Evolutionary conservation across 2,113 vertebrate genomes (phyloP).

Genomic region (Chionomys nivalis): DNA sequence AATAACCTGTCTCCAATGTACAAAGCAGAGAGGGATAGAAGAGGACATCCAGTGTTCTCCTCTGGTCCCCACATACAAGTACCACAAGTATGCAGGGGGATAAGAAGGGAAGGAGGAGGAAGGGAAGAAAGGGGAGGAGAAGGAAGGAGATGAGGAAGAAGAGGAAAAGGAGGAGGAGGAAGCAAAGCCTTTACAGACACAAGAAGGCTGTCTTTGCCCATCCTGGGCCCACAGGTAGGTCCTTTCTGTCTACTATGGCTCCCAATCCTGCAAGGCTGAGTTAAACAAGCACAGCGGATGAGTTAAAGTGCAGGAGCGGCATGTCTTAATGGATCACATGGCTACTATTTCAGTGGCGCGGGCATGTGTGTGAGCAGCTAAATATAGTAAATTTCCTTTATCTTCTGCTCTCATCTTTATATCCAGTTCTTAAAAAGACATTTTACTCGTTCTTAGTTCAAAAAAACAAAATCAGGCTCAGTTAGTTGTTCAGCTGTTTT

Average conservation of each 20-base stretch:
- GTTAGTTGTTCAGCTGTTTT: conserved; percentile 58
- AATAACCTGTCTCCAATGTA: not conserved
- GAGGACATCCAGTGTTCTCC: not conserved
- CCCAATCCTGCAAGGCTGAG: not conserved
- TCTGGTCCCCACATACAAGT: not conserved
- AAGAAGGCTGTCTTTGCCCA: not conserved
- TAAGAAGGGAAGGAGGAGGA: not conserved
- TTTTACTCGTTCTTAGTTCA: conserved; percentile 64
- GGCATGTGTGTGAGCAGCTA: conserved; percentile 39
- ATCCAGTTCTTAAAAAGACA: conserved; percentile 73
- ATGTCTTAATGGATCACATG: not conserved
- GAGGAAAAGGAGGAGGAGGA: too few species aligned
- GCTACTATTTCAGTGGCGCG: conserved; percentile 31
- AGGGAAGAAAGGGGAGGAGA: not conserved
- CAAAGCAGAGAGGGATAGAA: not conserved
- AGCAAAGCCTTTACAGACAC: not conserved
- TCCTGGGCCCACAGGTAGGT: not conserved
- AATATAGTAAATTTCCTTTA: conserved; percentile 62
- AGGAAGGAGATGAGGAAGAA: too few species aligned
- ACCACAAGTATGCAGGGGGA: not conserved
- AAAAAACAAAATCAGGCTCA: not conserved
- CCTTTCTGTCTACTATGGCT: not conserved
- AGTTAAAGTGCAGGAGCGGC: not conserved
- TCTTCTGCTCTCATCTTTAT: conserved; percentile 57
- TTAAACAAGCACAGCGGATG: not conserved